Base-by-base conservation (phyloP, 2,888 invertebrate genomes). In the Drosophila stalkeri region DNA sequence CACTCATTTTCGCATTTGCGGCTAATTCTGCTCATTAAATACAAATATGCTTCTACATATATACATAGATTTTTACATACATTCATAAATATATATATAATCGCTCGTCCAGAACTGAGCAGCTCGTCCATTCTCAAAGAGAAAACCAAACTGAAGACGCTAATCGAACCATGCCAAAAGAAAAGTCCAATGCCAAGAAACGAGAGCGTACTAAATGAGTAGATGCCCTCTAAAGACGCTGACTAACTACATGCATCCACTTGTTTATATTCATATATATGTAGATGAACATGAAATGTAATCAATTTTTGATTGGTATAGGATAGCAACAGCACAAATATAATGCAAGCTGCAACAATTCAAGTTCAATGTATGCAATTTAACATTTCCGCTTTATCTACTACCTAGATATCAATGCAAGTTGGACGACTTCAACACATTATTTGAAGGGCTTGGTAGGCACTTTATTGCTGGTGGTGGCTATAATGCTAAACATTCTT, bases 121-220 rank as follows among this genome's bases (percentile, higher is more conserved):
- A 35, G 37, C 64, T 23, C 41, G 51, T 49, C 16, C 20, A 59
- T 33, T 35, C n/a, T 23, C 49, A 46, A 46, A 71, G 67, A 59
- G 64, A 72, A 64, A 79, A 59, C 65, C 59, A 60, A 62, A 46
- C 63, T 14, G 41, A 23, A 20, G n/a, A 47, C 64, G 70, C 75
- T 83, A 84, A 80, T 64, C 72, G 62, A 84, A 80, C 77, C 73
- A 51, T 72, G 84, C 80, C 84, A 80, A 77, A 70, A 49, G 86
- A 84, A 86, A 84, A 81, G 71, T 68, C 52, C 52, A 70, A 41
- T 27, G 56, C 44, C 35, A 16, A 20, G 23, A 37, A 54, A 16
- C 5, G n/a, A 27, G 31, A 31, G 51, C 27, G n/a, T 23, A 31
- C 16, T 11, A 31, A n/a, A 11, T 47, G 9, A 4, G 9, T 9